A percentile compares a stretch with the other conserved stretches of the same genome.
These are phyloP conservation scores for Valencia hispanica DNA, from an alignment of 2,797 vertebrate genomes.

Conservation along the genomic window DNA sequence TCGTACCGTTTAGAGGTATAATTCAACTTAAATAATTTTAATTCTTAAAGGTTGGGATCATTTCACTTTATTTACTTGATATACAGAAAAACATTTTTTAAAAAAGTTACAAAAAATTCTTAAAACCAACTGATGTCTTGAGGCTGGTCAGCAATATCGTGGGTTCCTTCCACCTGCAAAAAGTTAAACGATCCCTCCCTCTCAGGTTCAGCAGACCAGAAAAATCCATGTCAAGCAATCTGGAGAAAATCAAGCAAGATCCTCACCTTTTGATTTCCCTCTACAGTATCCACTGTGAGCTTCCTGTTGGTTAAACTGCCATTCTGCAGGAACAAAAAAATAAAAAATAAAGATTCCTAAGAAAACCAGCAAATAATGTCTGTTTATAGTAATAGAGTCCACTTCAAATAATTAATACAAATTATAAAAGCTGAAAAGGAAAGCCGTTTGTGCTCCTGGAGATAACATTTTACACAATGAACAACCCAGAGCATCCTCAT, in stretches of 20 bases:
- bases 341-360: no score
- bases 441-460: background rate
- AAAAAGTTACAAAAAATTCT: background rate
- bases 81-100: background rate
- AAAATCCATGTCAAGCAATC: background rate
- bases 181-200: background rate
- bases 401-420: background rate
- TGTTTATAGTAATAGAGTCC: background rate
- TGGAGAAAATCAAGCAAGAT: background rate
- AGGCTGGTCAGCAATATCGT: conserved; percentile 22
- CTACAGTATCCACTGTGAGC: background rate
- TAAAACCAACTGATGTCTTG: conserved; percentile 19
- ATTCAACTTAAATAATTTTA: no score
- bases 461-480: background rate
- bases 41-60: no score
- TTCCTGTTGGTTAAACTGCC: conserved; percentile 27
- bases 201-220: background rate
- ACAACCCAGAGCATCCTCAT: background rate
- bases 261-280: conserved; percentile 48
- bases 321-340: conserved; percentile 18
- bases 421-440: background rate
- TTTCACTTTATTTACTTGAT: background rate
- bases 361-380: no score
- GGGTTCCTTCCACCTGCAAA: conserved; percentile 48
- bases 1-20: no score